Conservation (phyloP, 2,797 vertebrate genomes). For the Myiotriccus ornatus region DNA sequence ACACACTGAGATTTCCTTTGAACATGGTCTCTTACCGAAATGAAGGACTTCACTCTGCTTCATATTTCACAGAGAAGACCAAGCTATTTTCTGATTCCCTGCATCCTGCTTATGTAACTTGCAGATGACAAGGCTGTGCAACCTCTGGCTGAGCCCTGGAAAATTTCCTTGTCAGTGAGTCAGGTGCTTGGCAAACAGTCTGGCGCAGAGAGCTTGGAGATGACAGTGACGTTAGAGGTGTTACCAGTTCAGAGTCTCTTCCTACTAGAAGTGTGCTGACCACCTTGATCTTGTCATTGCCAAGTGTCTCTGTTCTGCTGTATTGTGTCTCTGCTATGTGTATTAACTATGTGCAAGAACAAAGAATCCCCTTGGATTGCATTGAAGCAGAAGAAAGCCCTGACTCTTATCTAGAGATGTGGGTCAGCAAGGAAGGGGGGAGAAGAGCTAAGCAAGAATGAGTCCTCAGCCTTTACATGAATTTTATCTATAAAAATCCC, state of each 20-base stretch:
- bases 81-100: background rate
- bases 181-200: background rate
- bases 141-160: slow-evolving; percentile 21
- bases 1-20: background rate
- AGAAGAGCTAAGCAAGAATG: background rate
- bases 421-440: background rate
- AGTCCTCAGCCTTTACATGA: background rate
- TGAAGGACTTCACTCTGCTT: background rate
- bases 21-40: background rate
- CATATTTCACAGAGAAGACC: background rate
- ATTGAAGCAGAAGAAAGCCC: background rate
- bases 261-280: background rate
- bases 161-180: background rate
- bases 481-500: background rate
- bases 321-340: background rate
- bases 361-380: background rate
- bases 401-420: background rate
- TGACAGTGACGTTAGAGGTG: background rate
- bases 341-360: background rate
- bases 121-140: background rate
- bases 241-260: background rate
- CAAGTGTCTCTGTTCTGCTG: background rate
- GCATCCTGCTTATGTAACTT: slow-evolving; percentile 4
- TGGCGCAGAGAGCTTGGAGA: fast-evolving
- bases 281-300: background rate